Conservation (phyloP, 2,888 invertebrate genomes). For the Mycalesis mineus region DNA sequence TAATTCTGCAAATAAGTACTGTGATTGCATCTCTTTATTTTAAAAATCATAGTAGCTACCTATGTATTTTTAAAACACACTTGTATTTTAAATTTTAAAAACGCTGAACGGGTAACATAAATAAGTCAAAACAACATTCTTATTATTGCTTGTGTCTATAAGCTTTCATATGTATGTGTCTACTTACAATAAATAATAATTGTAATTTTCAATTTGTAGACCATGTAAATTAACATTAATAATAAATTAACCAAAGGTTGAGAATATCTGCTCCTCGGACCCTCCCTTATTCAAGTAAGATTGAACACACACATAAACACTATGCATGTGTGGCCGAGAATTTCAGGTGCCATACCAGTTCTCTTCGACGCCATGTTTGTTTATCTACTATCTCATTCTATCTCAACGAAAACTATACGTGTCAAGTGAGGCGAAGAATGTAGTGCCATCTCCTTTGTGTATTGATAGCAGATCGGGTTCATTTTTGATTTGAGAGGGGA, state of each 20-base stretch:
- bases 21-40: too few species aligned
- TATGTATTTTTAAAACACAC: too few species aligned
- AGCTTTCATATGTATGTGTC: too few species aligned
- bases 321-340: slow-evolving; percentile 57
- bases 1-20: too few species aligned
- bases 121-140: too few species aligned
- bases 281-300: slow-evolving; percentile 49
- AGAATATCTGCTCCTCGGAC: slow-evolving; percentile 39
- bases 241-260: not conserved
- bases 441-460: slow-evolving; percentile 47
- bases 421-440: slow-evolving; percentile 39
- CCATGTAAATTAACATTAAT: too few species aligned
- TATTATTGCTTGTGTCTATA: too few species aligned
- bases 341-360: slow-evolving; percentile 50
- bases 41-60: too few species aligned
- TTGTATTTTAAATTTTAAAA: too few species aligned
- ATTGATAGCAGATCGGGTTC: slow-evolving; percentile 56
- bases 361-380: slow-evolving; percentile 66
- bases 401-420: slow-evolving; percentile 28
- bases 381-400: slow-evolving; percentile 38
- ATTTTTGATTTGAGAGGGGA: slow-evolving; percentile 66
- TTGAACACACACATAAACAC: slow-evolving; percentile 47
- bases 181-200: too few species aligned
- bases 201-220: too few species aligned
- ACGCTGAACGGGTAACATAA: too few species aligned